Base-by-base conservation (phyloP, 2,113 vertebrate genomes). In the Psilopsiagon aurifrons region DNA sequence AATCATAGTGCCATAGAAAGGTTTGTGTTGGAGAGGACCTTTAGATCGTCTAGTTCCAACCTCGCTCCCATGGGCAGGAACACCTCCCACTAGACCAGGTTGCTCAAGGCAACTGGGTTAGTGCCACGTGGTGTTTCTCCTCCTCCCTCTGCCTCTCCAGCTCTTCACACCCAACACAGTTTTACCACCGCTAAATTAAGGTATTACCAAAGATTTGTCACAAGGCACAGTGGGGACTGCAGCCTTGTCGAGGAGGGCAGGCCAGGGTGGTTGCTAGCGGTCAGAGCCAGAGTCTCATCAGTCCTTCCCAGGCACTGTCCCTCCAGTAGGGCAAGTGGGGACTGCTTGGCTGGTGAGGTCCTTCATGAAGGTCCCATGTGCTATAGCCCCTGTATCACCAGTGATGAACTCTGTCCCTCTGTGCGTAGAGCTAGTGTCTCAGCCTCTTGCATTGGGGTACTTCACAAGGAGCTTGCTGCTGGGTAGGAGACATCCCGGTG, bases 281-380 rank as follows among this genome's bases (percentile, higher is more conserved):
- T 41, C 39, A 68, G 33, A 46, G 33, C 17, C 47, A 62, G 41
- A 62, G 35, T 49, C 54, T 81, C 0, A 0, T 39, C 2, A 3
- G 13, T 31, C 60, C 62, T 33, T 69, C 47, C 20, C 16, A 2
- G 4, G 28, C 24, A 17, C 46, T 47, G 39, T 39, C n/a, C 1
- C 0, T 31, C 62, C 0, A 0, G 60, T 27, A 67, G 37, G 1
- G 2, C 44, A 11, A 66, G 17, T 0, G 0, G 49, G 35, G 44
- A 17, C 1, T 59, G 2, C 46, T 75, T 0, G 4, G 28, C 39
- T 46, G 20, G 29, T 2, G 2, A 80, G 20, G 76, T 43, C 41
- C 63, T 69, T 69, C 41, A 14, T 0, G 1, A 49, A 49, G 22
- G 22, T 49, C 25, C n/a, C 69, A 49, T 28, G 18, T 29, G 35